These are phyloP conservation scores for Agrochola circellaris DNA, from an alignment of 2,888 invertebrate genomes.

Conservation along the genomic window DNA sequence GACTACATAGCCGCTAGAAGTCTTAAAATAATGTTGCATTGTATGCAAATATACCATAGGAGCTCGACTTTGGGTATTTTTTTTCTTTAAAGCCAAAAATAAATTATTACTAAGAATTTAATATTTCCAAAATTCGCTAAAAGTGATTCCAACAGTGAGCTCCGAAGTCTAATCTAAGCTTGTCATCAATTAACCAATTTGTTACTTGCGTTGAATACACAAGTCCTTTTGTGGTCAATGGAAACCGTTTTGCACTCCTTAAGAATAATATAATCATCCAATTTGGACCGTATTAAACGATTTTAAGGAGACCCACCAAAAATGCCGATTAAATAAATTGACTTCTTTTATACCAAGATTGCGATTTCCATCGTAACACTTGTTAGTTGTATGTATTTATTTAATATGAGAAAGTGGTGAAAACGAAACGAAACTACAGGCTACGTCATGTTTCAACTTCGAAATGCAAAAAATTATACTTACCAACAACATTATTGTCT, in stretches of 20 bases:
- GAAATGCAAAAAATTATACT: not conserved
- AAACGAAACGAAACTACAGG: not conserved
- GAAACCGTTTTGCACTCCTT: conserved; percentile 24
- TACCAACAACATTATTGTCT: not conserved
- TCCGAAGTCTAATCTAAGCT: conserved; percentile 32
- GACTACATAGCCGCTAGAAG: not conserved
- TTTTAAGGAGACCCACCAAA: conserved; percentile 1
- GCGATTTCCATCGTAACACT: conserved; percentile 1
- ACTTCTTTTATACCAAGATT: conserved; percentile 4
- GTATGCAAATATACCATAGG: conserved; percentile 7
- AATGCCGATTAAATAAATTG: not conserved
- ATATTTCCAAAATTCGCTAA: conserved; percentile 2
- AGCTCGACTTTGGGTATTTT: not conserved
- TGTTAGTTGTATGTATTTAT: conserved; percentile 4
- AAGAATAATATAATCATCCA: conserved; percentile 12
- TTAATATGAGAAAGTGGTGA: conserved; percentile 4
- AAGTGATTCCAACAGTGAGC: conserved; percentile 7
- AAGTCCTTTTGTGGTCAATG: conserved; percentile 23
- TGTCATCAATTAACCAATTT: conserved; percentile 43
- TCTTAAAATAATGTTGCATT: not conserved
- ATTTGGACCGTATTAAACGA: conserved; percentile 12
- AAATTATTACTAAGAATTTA: conserved; percentile 19
- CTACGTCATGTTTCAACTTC: not conserved
- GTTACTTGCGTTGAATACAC: conserved; percentile 16
- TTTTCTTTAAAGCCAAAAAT: not conserved